phyloP scores from a whole-genome alignment of 1,140 invertebrate genomes.

The Temnothorax curvispinosus region DNA sequence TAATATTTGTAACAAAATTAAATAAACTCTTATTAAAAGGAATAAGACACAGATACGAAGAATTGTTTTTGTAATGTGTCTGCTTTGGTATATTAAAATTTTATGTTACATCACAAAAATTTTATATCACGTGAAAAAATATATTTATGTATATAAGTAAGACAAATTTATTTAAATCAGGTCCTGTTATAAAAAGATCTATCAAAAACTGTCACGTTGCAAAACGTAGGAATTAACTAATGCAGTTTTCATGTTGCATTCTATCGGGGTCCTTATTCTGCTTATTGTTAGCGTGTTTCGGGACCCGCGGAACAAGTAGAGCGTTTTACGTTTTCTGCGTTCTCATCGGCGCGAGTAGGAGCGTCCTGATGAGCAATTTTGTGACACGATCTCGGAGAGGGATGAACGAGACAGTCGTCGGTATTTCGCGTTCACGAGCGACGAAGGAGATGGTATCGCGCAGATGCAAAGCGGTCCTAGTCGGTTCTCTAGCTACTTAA shows the following conservation, averaged over 20 bases:
- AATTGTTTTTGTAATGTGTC: no score
- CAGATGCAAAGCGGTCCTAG: conserved; percentile 65
- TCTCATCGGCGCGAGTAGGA: conserved; percentile 17
- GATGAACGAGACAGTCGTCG: conserved; percentile 31
- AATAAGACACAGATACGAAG: no score
- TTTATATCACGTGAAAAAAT: not conserved
- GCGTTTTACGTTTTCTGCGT: conserved; percentile 13
- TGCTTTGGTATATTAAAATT: no score
- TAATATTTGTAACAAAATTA: no score
- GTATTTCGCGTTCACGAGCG: conserved; percentile 58
- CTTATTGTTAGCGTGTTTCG: not conserved
- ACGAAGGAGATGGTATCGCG: conserved; percentile 66
- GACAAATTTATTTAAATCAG: not conserved
- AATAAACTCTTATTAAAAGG: no score
- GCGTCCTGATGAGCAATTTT: conserved; percentile 8
- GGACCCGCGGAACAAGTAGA: not conserved
- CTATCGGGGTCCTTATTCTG: not conserved
- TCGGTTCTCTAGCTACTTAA: conserved; percentile 74
- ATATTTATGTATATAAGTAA: not conserved
- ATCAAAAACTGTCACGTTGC: not conserved
- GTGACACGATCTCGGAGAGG: not conserved
- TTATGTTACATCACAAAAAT: no score
- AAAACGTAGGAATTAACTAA: not conserved
- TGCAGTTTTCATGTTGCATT: not conserved
- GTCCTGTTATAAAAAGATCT: not conserved